Conservation (phyloP, 2,888 invertebrate species). For the Hypena proboscidalis region DNA sequence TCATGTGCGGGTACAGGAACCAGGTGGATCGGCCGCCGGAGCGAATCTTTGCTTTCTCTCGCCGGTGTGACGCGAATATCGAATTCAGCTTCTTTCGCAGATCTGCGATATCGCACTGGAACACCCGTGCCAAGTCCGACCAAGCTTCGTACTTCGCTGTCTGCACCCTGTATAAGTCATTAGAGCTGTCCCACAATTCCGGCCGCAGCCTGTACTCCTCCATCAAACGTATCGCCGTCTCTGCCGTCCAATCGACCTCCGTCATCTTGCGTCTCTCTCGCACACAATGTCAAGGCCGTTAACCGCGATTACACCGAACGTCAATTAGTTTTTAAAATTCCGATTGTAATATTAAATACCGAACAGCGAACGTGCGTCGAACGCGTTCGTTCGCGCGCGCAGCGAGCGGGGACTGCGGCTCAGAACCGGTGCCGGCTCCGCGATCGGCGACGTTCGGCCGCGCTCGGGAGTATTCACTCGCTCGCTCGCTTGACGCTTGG, state of each 20-base stretch:
- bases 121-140: conserved; percentile 60
- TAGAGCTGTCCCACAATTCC: conserved; percentile 64
- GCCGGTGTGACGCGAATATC: conserved; percentile 72
- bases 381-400: conserved; percentile 48
- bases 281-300: conserved; percentile 36
- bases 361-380: conserved; percentile 52
- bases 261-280: conserved; percentile 43
- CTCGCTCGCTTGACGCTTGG: conserved; percentile 34
- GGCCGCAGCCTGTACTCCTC: conserved; percentile 60
- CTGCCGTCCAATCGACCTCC: conserved; percentile 68
- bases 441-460: conserved; percentile 51
- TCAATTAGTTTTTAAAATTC: conserved; percentile 12
- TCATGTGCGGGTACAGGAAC: conserved; percentile 69
- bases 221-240: conserved; percentile 59
- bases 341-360: conserved; percentile 33
- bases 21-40: conserved; percentile 62
- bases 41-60: conserved; percentile 69
- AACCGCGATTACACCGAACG: conserved; percentile 36
- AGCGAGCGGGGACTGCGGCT: conserved; percentile 48
- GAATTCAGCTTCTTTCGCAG: conserved; percentile 75
- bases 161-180: conserved; percentile 61
- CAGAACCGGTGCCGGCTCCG: conserved; percentile 20
- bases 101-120: conserved; percentile 68
- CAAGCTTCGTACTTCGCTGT: conserved; percentile 69
- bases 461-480: conserved; percentile 41